A percentile compares a stretch with the other conserved stretches of the same genome.
phyloP scores from a whole-genome alignment of 2,888 invertebrate genomes.

The Caradrina clavipalpis region DNA sequence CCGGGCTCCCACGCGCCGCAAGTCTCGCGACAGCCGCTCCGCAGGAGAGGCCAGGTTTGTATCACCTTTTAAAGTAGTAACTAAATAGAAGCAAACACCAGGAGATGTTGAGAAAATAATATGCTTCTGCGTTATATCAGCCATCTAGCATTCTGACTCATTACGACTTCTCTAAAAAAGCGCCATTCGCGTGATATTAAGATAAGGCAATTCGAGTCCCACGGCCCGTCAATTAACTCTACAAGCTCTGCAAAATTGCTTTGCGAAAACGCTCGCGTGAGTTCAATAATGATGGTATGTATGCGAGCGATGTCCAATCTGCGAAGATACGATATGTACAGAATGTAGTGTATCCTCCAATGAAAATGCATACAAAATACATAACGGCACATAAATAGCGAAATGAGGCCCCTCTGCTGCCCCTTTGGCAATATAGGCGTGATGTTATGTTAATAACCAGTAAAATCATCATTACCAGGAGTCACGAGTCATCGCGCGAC shows the following conservation, averaged over 20 bases:
- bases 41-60: conserved; percentile 83
- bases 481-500: conserved; percentile 70
- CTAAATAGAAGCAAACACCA: conserved; percentile 17
- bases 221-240: neutral
- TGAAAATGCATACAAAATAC: neutral
- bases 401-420: neutral
- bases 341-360: neutral
- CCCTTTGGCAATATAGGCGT: neutral
- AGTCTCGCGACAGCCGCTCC: conserved; percentile 85
- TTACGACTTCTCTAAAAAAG: neutral
- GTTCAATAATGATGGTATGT: neutral
- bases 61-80: conserved; percentile 17
- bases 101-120: conserved; percentile 2
- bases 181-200: neutral
- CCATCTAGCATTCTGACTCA: neutral
- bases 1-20: conserved; percentile 75
- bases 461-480: conserved; percentile 39
- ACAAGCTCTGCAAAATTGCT: conserved; percentile 14
- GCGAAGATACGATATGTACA: conserved; percentile 1
- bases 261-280: conserved; percentile 20
- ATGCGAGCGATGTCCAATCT: neutral
- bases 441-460: conserved; percentile 19
- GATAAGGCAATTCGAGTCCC: neutral
- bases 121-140: conserved; percentile 23
- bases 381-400: neutral